Base-by-base conservation (phyloP, 2,888 invertebrate species). In the Mythimna impura region DNA sequence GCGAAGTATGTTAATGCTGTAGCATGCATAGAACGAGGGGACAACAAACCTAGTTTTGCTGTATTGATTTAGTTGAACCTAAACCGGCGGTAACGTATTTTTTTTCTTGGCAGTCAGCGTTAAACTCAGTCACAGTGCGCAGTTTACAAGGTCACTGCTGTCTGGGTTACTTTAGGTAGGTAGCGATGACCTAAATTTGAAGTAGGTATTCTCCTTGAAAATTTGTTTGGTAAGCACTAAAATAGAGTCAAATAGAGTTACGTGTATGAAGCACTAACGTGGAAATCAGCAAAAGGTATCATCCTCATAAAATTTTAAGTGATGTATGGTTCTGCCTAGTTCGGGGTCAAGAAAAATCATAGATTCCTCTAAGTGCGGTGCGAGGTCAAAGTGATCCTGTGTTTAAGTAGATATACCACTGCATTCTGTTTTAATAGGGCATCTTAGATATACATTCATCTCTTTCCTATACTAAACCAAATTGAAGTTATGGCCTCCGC, bases 1-100 rank as follows among this genome's bases (percentile, higher is more conserved):
- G 12, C 50, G 61, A 25, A 34, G 25, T 9, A 40, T 55, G 30
- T 30, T 30, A 50, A 55, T 50, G 22, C 30, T 50, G 22, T 40
- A 55, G 30, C 54, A 67, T 67, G 47, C 61, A n/a, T 50, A 0
- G 7, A 57, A 40, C 55, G 20, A 61, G 76, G 76, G 61, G 68
- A 54, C 47, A 47, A 60, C 8, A 54, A 20, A 17, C 9, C 20
- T 75, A 55, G 50, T 67, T 54, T 17, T 30, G 30, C 10, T 74
- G 10, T 74, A 75, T 75, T 75, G 74, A 75, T 75, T 68, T 55
- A 57, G 50, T 55, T 50, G 55, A 50, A 62, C 40, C 17, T 55
- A 12, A 17, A 12, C 34, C 25, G 17, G 30, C 47, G 47, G 30
- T 47, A 6, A 36, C 22, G 8, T 73, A 20, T 9, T n/a, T 55